phyloP scores from a whole-genome alignment of 1,140 invertebrate genomes.

The Dendrolimus kikuchii region DNA sequence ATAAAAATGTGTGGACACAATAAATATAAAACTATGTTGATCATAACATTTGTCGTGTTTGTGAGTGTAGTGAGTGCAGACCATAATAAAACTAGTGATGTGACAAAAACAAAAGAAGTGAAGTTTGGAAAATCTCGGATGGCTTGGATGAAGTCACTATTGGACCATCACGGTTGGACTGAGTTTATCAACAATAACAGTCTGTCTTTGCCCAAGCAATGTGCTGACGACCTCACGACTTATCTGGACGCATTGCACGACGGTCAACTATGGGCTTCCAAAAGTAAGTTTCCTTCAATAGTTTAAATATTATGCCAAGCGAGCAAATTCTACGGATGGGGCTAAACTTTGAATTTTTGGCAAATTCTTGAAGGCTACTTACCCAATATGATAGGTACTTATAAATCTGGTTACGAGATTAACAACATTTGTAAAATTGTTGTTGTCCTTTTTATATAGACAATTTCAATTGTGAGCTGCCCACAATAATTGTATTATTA shows the following conservation, averaged over 20 bases:
- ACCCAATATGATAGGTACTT: no score
- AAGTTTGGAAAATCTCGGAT: conserved; percentile 50
- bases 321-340: no score
- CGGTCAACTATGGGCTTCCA: conserved; percentile 79
- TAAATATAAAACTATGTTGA: conserved; percentile 31
- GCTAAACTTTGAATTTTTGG: no score
- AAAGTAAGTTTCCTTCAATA: conserved; percentile 74
- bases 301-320: background rate
- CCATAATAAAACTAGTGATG: conserved; percentile 35
- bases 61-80: conserved; percentile 55
- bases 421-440: no score
- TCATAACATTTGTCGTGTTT: conserved; percentile 44
- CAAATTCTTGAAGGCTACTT: no score
- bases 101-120: background rate
- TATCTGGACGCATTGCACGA: conserved; percentile 74
- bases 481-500: no score
- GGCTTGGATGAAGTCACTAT: conserved; percentile 76
- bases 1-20: background rate
- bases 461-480: no score
- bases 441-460: no score
- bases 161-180: conserved; percentile 78
- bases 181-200: conserved; percentile 46
- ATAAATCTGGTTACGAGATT: no score
- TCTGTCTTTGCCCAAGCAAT: conserved; percentile 62
- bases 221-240: conserved; percentile 70